Conservation (phyloP, 2,888 invertebrate genomes). For the Glyphotaelius pellucidus region DNA sequence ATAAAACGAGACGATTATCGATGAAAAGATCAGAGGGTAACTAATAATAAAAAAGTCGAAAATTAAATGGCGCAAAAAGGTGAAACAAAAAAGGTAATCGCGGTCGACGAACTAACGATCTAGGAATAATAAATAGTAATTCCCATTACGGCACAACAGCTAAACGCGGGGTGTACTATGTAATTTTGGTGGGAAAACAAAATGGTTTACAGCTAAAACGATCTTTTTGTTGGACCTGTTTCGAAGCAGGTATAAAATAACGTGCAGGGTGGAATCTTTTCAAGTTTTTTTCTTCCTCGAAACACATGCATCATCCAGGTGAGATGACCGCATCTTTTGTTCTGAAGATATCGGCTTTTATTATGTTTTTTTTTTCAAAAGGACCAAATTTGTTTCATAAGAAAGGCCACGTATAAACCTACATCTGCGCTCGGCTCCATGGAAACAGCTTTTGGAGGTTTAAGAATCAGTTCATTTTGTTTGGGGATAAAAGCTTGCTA, state of each 20-base stretch:
- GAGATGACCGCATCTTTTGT: constrained; percentile 46
- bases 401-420: constrained; percentile 11
- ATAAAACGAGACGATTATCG: neutral
- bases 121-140: neutral
- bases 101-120: neutral
- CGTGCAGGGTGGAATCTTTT: constrained; percentile 35
- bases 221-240: constrained; percentile 28
- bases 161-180: constrained; percentile 35
- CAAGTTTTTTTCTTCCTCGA: constrained; percentile 24
- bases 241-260: constrained; percentile 20
- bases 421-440: neutral
- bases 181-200: constrained; percentile 45
- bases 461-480: neutral
- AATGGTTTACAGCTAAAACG: constrained; percentile 37
- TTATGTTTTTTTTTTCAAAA: constrained; percentile 26
- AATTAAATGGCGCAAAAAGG: neutral
- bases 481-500: neutral
- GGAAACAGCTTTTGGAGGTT: neutral
- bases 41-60: neutral
- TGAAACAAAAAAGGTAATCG: neutral
- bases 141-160: constrained; percentile 17
- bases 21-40: neutral
- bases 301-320: constrained; percentile 45
- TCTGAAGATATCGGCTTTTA: constrained; percentile 39
- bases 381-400: constrained; percentile 7